A percentile compares a stretch with the other conserved stretches of the same genome.
phyloP scores from a whole-genome alignment of 23 tunicate genomes.

The Botrylloides violaceus region DNA sequence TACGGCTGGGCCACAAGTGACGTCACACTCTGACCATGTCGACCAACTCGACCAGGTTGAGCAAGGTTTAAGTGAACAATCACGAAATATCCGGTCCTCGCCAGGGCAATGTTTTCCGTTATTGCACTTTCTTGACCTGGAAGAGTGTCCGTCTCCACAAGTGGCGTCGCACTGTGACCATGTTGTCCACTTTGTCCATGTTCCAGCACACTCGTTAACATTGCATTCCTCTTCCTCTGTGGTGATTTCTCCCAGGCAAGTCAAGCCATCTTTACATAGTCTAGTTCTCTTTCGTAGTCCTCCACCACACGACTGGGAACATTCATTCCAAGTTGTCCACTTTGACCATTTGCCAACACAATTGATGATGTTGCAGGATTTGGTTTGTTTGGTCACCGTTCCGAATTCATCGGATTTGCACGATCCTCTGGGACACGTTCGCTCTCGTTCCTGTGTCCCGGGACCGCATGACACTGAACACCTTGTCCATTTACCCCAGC shows the following conservation, averaged over 20 bases:
- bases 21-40: constrained; percentile 1
- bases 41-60: constrained; percentile 17
- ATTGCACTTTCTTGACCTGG: constrained; percentile 27
- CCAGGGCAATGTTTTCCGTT: constrained; percentile 7
- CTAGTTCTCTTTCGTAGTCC: constrained; percentile 6
- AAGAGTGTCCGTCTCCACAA: constrained; percentile 17
- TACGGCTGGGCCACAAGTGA: constrained; percentile 6
- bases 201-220: background rate
- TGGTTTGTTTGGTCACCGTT: background rate
- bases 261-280: background rate
- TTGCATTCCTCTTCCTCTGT: background rate
- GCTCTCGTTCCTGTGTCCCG: background rate
- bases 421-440: background rate
- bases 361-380: background rate
- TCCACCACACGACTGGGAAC: constrained; percentile 8
- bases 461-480: constrained; percentile 7
- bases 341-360: background rate
- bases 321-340: constrained; percentile 8
- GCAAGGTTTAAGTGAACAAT: constrained; percentile 3
- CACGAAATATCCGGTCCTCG: too few species aligned
- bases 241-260: background rate
- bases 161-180: constrained; percentile 22
- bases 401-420: background rate
- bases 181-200: constrained; percentile 19
- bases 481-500: constrained; percentile 10